Evolutionary conservation across 2,113 vertebrate genomes (phyloP).

Genomic region (Columbina picui): DNA sequence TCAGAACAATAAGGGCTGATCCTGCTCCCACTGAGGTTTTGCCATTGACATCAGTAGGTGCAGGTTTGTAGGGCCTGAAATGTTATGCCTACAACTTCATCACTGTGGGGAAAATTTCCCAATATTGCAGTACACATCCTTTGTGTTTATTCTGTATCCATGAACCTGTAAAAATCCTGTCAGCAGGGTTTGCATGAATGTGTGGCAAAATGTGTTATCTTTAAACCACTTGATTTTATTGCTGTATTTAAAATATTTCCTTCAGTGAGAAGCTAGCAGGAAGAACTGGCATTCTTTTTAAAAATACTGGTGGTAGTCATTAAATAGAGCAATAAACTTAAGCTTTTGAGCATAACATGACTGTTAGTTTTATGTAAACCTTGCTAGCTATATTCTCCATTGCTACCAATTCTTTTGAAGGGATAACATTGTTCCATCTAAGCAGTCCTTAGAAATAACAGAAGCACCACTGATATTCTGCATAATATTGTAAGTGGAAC

Average conservation of each 20-base stretch:
- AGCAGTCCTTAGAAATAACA: neutral
- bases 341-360: slow-evolving; percentile 79
- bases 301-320: slow-evolving; percentile 77
- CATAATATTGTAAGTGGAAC: neutral
- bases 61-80: slow-evolving; percentile 11
- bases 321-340: slow-evolving; percentile 84
- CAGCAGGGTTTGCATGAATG: slow-evolving; percentile 77
- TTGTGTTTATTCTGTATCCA: slow-evolving; percentile 64
- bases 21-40: slow-evolving; percentile 41
- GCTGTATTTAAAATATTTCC: slow-evolving; percentile 81
- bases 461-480: neutral
- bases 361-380: slow-evolving; percentile 67
- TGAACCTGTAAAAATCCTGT: slow-evolving; percentile 72
- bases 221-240: slow-evolving; percentile 80
- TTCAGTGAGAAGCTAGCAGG: slow-evolving; percentile 72
- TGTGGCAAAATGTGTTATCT: slow-evolving; percentile 75
- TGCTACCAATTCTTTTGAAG: neutral
- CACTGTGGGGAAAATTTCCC: slow-evolving; percentile 67
- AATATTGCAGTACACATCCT: slow-evolving; percentile 26
- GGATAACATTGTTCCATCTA: neutral
- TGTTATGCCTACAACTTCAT: slow-evolving; percentile 52
- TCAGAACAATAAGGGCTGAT: slow-evolving; percentile 39
- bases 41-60: slow-evolving; percentile 18
- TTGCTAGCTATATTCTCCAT: neutral
- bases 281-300: slow-evolving; percentile 75